phyloP scores from a whole-genome alignment of 2,797 vertebrate genomes.

The Microctenopoma stevenorrisi region DNA sequence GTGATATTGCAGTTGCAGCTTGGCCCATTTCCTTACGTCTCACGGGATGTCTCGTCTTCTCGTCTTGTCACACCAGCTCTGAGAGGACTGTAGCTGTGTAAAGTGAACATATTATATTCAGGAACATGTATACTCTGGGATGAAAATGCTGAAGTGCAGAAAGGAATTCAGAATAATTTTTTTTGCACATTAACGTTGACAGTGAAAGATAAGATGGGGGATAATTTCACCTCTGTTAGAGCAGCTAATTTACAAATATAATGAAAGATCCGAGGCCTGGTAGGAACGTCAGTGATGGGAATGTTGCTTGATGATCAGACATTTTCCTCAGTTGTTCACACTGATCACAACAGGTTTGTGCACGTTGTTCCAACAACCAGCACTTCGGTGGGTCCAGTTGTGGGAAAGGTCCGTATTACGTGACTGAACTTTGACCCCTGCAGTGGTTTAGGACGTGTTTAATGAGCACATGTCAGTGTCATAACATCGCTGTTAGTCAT shows the following conservation, averaged over 20 bases:
- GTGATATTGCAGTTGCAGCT: conserved; percentile 54
- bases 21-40: conserved; percentile 56
- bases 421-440: no score
- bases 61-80: conserved; percentile 49
- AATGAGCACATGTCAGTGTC: no score
- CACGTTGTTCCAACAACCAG: no score
- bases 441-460: no score
- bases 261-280: background rate
- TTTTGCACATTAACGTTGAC: background rate
- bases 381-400: no score
- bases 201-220: conserved; percentile 3
- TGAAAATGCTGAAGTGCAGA: conserved; percentile 28
- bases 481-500: no score
- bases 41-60: conserved; percentile 46
- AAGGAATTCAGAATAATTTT: conserved; percentile 16
- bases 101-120: conserved; percentile 25
- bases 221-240: conserved; percentile 10
- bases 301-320: background rate
- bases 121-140: conserved; percentile 38
- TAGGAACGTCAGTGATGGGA: conserved; percentile 8
- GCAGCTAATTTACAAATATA: conserved; percentile 17
- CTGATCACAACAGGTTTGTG: no score
- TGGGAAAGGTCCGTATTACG: no score
- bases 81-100: conserved; percentile 32
- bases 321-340: no score